These are phyloP conservation scores for Apis dorsata DNA, from an alignment of 1,140 invertebrate genomes.

Conservation along the genomic window DNA sequence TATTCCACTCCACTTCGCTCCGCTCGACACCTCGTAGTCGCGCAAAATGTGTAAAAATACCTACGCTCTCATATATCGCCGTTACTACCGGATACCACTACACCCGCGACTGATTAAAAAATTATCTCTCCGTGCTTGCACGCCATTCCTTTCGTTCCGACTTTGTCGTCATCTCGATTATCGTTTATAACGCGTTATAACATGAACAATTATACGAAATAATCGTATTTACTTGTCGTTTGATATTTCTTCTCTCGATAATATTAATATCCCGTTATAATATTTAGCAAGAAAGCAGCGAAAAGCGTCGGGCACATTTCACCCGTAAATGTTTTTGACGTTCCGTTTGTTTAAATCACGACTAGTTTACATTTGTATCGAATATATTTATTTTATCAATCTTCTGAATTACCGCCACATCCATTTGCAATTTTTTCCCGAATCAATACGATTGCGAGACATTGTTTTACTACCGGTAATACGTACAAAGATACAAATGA, in stretches of 20 bases:
- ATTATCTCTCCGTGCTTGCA: neutral
- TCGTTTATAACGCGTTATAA: neutral
- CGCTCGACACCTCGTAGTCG: neutral
- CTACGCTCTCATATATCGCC: slow-evolving; percentile 33
- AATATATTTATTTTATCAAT: neutral
- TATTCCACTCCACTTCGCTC: slow-evolving; percentile 19
- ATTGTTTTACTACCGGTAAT: slow-evolving; percentile 28
- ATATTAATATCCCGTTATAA: no score
- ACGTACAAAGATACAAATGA: slow-evolving; percentile 41
- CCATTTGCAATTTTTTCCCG: neutral
- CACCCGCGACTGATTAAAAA: slow-evolving; percentile 19
- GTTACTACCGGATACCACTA: slow-evolving; percentile 46
- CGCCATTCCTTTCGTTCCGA: slow-evolving; percentile 31
- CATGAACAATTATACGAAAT: no score
- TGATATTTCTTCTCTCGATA: no score
- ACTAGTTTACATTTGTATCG: neutral
- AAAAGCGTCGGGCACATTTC: neutral
- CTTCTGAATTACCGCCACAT: neutral
- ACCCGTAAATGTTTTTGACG: neutral
- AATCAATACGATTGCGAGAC: slow-evolving; percentile 8
- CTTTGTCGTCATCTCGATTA: slow-evolving; percentile 20
- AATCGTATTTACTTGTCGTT: no score
- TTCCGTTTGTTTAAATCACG: slow-evolving; percentile 13
- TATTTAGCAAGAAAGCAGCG: no score
- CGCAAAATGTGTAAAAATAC: slow-evolving; percentile 32